Percentiles rank a stretch among this genome's conserved stretches.
Evolutionary conservation across 2,797 vertebrate species (phyloP).

Genomic region (Lagorchestes hirsutus): DNA sequence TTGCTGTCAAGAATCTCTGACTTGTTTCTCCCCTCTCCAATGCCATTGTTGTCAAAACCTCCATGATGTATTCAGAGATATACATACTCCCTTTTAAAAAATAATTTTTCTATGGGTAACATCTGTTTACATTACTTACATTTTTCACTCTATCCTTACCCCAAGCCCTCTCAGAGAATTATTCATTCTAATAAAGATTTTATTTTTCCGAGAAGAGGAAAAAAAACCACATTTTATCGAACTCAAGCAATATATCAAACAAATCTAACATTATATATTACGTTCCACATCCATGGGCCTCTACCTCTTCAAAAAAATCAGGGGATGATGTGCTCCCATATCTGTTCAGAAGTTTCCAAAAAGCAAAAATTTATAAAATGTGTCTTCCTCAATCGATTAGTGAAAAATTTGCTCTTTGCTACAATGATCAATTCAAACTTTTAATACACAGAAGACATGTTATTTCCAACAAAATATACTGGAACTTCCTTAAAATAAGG

Average conservation of each 20-base stretch:
- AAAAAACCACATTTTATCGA: background rate
- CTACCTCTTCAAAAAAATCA: background rate
- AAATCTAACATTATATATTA: background rate
- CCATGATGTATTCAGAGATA: constrained; percentile 63
- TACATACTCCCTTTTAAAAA: constrained; percentile 33
- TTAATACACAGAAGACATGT: background rate
- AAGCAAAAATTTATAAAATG: constrained; percentile 5
- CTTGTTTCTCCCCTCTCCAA: constrained; percentile 39
- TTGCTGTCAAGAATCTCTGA: constrained; percentile 74
- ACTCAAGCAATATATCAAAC: background rate
- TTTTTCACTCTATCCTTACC: background rate
- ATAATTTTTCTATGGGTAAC: background rate
- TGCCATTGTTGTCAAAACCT: constrained; percentile 45
- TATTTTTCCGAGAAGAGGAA: background rate
- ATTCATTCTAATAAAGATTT: background rate
- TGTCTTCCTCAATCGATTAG: constrained; percentile 21
- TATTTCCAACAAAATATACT: background rate
- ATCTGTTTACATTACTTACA: background rate
- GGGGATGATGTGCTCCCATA: background rate
- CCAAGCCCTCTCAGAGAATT: background rate
- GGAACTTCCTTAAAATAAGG: background rate
- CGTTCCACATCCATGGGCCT: background rate
- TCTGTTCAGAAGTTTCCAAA: background rate
- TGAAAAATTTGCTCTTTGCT: background rate
- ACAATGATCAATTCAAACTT: constrained; percentile 28